phyloP scores from a whole-genome alignment of 2,113 vertebrate species.

The Sphaerodactylus townsendi region DNA sequence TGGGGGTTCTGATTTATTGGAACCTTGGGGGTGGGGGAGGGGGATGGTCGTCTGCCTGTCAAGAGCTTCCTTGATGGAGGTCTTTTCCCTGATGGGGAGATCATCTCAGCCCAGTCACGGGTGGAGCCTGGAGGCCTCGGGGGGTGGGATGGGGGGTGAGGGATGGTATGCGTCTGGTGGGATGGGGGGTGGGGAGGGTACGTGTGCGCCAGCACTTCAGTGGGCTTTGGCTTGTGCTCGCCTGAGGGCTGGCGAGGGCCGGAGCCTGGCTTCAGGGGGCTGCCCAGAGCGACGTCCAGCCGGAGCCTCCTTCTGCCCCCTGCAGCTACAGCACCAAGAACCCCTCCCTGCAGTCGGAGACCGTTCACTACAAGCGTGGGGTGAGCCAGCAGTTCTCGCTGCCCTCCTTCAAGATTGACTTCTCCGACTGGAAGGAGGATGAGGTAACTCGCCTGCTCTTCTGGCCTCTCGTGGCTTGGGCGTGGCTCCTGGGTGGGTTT shows the following conservation, averaged over 20 bases:
- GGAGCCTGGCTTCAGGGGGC: too few relatives aligned
- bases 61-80: too few relatives aligned
- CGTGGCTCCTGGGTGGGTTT: too few relatives aligned
- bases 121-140: too few relatives aligned
- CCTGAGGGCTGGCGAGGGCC: too few relatives aligned
- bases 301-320: not conserved
- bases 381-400: conserved; percentile 97
- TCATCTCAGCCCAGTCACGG: too few relatives aligned
- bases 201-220: not conserved
- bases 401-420: conserved; percentile 95
- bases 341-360: conserved; percentile 88
- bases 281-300: not conserved
- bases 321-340: conserved; percentile 92
- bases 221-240: not conserved
- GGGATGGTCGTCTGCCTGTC: too few relatives aligned
- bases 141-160: too few relatives aligned
- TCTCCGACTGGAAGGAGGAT: conserved; percentile 95
- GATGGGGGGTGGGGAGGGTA: too few relatives aligned
- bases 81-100: not conserved
- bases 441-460: conserved; percentile 79
- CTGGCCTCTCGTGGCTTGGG: too few relatives aligned
- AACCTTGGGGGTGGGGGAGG: too few relatives aligned
- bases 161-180: not conserved
- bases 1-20: too few relatives aligned
- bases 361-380: conserved; percentile 93